Base-by-base conservation (phyloP, 2,797 vertebrate genomes). In the Bufotes viridis region DNA sequence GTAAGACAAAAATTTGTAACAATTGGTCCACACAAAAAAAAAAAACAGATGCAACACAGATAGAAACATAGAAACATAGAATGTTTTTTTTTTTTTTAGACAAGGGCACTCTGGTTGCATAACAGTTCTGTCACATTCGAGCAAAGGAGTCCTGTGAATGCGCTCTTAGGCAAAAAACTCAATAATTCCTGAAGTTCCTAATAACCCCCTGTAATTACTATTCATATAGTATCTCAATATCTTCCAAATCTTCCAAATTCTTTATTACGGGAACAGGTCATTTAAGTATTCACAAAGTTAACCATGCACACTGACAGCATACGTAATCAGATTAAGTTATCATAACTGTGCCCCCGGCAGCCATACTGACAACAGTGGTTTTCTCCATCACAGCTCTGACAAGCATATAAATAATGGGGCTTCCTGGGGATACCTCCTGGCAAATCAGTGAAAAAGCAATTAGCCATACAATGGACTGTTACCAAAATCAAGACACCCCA, bases 401-500 rank as follows among this genome's bases (percentile, higher is more conserved):
- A 88, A 55, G 78, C 55, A 29, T 34, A 80, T 10, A 57, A 75
- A 84, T 65, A 60, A 72, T 14, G 18, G 51, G 12, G 72, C 49
- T 74, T 72, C 83, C 67, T 51, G 26, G 69, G 70, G 78, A 85
- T 20, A 76, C 58, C 34, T 55, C 69, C 49, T 81, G 51, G 69
- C 60, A 81, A 75, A 76, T 58, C 55, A 42, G 17, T 12, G 58
- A 88, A 85, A 76, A 60, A 74, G 67, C 74, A 88, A 85, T 88
- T 88, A 88, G 65, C 55, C 76, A 74, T 75, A 85, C 78, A 85
- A 81, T 76, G 42, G 65, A 29, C 65, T 80, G 22, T 61, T 72
- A 72, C 75, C 53, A 70, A 70, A 84, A 80, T 49, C 58, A 53
- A 75, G 15, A 70, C 61, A 42, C 74, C 81, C 49, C 20, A 34